Evolutionary conservation across 2,797 vertebrate genomes (phyloP).

Genomic region (Myotis vivesi): DNA sequence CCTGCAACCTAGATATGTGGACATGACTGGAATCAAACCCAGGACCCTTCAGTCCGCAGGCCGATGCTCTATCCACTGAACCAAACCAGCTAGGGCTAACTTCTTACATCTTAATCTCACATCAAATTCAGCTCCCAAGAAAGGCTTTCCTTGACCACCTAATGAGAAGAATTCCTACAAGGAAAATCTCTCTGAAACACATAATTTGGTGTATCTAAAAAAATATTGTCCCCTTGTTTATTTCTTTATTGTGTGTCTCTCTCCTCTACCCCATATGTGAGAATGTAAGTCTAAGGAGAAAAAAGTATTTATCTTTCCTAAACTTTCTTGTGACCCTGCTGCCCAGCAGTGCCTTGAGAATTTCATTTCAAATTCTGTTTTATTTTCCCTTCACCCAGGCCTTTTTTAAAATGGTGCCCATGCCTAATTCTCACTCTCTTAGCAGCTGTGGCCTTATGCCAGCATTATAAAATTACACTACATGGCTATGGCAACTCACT

Average conservation of each 20-base stretch:
- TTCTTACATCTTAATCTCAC: background rate
- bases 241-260: background rate
- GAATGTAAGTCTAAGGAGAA: background rate
- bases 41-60: no score
- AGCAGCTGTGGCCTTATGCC: background rate
- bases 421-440: slow-evolving; percentile 57
- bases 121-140: background rate
- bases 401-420: slow-evolving; percentile 40
- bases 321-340: background rate
- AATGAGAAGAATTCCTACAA: background rate
- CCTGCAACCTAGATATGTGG: no score
- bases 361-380: slow-evolving; percentile 56
- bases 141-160: background rate
- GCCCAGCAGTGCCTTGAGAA: background rate
- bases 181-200: background rate
- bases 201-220: background rate
- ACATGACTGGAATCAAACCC: no score
- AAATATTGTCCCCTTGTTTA: background rate
- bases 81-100: no score
- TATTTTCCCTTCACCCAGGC: background rate
- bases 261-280: background rate
- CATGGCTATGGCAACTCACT: background rate
- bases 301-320: background rate
- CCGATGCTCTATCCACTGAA: no score
- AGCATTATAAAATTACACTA: slow-evolving; percentile 54